Conservation (phyloP, 2,888 invertebrate genomes). For the Diarsia brunnea region DNA sequence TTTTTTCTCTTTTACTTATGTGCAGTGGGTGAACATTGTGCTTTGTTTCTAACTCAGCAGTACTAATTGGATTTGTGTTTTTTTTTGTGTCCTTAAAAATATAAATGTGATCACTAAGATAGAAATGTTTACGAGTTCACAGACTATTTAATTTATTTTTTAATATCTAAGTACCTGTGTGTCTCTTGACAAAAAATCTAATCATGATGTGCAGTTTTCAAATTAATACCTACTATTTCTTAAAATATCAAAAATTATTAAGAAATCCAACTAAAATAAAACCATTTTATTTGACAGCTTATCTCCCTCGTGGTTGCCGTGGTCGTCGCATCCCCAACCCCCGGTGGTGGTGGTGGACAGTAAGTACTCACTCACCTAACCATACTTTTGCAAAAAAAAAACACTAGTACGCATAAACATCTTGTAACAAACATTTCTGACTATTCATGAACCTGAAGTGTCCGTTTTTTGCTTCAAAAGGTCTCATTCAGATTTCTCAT, state of each 20-base stretch:
- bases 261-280: neutral
- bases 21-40: neutral
- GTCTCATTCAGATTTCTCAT: constrained; percentile 4
- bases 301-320: constrained; percentile 81
- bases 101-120: neutral
- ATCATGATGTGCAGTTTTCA: neutral
- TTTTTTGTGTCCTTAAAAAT: neutral
- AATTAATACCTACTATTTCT: neutral
- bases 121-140: neutral
- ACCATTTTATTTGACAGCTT: constrained; percentile 76
- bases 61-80: neutral
- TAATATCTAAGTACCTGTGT: no score
- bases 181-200: neutral
- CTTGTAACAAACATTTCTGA: neutral
- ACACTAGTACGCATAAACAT: neutral
- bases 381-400: neutral
- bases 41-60: neutral
- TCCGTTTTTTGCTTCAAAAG: neutral
- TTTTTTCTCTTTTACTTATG: neutral
- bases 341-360: constrained; percentile 84
- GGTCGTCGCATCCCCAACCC: constrained; percentile 82
- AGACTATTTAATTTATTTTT: neutral
- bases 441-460: constrained; percentile 3
- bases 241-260: neutral
- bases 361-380: constrained; percentile 71